These are phyloP conservation scores for Malacosoma neustria DNA, from an alignment of 2,888 invertebrate species.

Conservation along the genomic window DNA sequence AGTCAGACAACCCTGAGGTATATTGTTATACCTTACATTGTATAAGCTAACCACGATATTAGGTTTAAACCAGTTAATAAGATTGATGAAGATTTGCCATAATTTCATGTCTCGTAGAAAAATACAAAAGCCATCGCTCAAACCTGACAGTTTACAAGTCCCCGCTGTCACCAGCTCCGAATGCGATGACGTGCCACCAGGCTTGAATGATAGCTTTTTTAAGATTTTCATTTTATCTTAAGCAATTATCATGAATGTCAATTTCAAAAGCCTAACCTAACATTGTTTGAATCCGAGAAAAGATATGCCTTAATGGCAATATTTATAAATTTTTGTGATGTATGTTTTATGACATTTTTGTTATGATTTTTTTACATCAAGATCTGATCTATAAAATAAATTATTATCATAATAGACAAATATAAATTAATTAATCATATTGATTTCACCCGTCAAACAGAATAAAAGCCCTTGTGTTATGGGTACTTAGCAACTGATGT, in stretches of 20 bases:
- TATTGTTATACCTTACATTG: no score
- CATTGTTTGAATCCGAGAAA: not conserved
- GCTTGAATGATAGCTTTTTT: slow-evolving; percentile 19
- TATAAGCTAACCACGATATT: not conserved
- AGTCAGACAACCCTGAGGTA: no score
- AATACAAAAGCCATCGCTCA: slow-evolving; percentile 27
- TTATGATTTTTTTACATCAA: no score
- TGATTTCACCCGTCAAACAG: no score
- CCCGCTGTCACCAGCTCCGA: slow-evolving; percentile 16
- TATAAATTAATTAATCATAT: no score
- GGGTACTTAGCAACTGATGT: no score
- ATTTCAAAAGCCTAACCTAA: not conserved
- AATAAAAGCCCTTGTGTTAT: no score
- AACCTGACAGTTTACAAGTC: slow-evolving; percentile 27
- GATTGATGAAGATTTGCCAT: slow-evolving; percentile 24
- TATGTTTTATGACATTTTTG: no score
- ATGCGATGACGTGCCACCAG: slow-evolving; percentile 9
- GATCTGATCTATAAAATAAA: no score
- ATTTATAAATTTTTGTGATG: no score
- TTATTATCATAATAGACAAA: no score
- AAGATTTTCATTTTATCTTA: slow-evolving; percentile 2
- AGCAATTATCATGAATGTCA: not conserved
- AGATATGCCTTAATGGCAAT: not conserved
- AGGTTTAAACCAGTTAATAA: slow-evolving; percentile 13
- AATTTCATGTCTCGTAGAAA: slow-evolving; percentile 19